These are phyloP conservation scores for Leptoteleia sp. DNA, from an alignment of 1,140 invertebrate species.

Conservation along the genomic window DNA sequence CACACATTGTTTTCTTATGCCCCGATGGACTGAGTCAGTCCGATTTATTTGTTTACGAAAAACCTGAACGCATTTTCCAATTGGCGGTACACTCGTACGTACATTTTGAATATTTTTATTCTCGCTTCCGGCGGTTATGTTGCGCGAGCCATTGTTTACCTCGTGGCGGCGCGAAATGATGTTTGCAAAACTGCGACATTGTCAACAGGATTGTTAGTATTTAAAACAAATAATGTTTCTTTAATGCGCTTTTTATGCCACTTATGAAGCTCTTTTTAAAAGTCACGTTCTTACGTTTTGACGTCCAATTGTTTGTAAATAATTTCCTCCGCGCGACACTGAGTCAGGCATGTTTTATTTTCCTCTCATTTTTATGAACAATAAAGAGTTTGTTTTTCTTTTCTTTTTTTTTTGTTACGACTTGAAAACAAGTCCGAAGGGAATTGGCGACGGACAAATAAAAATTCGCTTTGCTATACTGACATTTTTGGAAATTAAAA, in stretches of 20 bases:
- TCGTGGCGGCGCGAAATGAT: background rate
- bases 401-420: too few relatives aligned
- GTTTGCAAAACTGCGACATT: slow-evolving; percentile 35
- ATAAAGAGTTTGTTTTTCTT: too few relatives aligned
- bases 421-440: too few relatives aligned
- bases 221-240: slow-evolving; percentile 40
- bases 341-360: slow-evolving; percentile 1
- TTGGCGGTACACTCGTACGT: slow-evolving; percentile 4
- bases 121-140: background rate
- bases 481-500: too few relatives aligned
- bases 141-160: background rate
- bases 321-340: slow-evolving; percentile 4
- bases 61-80: slow-evolving; percentile 5
- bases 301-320: slow-evolving; percentile 38
- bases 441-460: too few relatives aligned
- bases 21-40: background rate
- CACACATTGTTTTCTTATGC: slow-evolving; percentile 26
- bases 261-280: slow-evolving; percentile 32
- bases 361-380: too few relatives aligned
- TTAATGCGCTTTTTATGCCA: slow-evolving; percentile 14
- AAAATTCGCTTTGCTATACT: too few relatives aligned
- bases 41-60: slow-evolving; percentile 10
- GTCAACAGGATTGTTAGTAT: slow-evolving; percentile 36
- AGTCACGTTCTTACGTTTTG: slow-evolving; percentile 45
- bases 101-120: slow-evolving; percentile 2